Base-by-base conservation (phyloP, 2,797 vertebrate species). In the Steatocranus sp. region DNA sequence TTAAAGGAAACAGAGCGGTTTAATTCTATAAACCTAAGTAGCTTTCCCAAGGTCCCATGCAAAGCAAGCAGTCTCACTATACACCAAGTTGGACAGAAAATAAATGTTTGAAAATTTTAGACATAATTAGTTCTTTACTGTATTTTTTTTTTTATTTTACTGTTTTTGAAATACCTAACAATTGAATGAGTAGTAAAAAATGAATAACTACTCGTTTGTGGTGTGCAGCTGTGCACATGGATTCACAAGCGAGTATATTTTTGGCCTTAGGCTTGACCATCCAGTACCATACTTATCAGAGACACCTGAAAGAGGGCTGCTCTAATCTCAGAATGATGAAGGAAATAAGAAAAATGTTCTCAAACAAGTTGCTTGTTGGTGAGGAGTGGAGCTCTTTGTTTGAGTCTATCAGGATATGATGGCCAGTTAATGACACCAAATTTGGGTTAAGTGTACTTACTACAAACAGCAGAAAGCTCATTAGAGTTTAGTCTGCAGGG, bases 381-480 rank as follows among this genome's bases (percentile, higher is more conserved):
- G 11, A 12, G 51, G 80, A 70, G 23, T 46, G 23, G 38, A 70
- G 63, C 63, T 43, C 38, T 46, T 70, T 70, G 36, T 15, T 43
- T 68, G 38, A 7, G 46, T 36, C 46, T 30, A 76, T 38, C 56
- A 76, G 68, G 23, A 30, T 68, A 34, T 78, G 53, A 75, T 86
- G 74, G 46, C 49, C 70, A 84, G 58, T 80, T 90, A 84, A 92
- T 86, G 86, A 86, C 38, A 76, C 54, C 81, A 51, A 80, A 82
- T 89, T 84, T 87, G 36, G 80, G 83, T 81, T 84, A 90, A 90
- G 78, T 89, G 79, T 84, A 46, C 78, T 84, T 87, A 80, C 66
- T 81, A 78, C 75, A 75, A 90, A 70, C 84, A 91, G 82, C 18
- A 77, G 79, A 84, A 83, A 81, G 79, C 83, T 86, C 83, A 89